phyloP scores from a whole-genome alignment of 2,797 vertebrate genomes.

The Notolepis coatsorum region DNA sequence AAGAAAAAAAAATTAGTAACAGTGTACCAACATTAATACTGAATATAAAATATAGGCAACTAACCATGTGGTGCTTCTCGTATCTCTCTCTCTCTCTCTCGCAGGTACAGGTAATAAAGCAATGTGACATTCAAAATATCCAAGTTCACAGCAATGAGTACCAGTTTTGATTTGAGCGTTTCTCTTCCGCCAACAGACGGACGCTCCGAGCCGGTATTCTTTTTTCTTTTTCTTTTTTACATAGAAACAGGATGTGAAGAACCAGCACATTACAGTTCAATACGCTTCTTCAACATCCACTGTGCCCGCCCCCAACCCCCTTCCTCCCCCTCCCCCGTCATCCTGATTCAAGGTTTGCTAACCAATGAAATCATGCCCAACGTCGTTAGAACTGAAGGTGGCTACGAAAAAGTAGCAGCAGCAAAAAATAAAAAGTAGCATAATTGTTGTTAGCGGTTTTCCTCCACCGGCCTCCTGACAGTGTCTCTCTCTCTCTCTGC shows the following conservation, averaged over 20 bases:
- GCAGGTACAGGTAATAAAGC: constrained; percentile 86
- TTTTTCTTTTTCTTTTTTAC: no score
- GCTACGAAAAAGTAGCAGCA: constrained; percentile 87
- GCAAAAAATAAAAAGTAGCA: constrained; percentile 79
- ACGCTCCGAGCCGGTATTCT: constrained; percentile 73
- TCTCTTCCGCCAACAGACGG: constrained; percentile 66
- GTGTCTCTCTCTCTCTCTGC: constrained; percentile 33
- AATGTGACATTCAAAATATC: constrained; percentile 94
- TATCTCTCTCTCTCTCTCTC: constrained; percentile 81
- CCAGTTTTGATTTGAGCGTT: constrained; percentile 72
- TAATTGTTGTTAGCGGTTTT: constrained; percentile 73
- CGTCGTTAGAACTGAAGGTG: constrained; percentile 70
- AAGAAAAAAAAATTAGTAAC: constrained; percentile 90
- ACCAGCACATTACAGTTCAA: constrained; percentile 39
- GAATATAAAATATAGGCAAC: constrained; percentile 98
- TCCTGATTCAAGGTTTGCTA: constrained; percentile 59
- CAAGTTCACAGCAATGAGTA: constrained; percentile 87
- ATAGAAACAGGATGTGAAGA: constrained; percentile 59
- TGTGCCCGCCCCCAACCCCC: constrained; percentile 24
- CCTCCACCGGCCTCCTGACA: constrained; percentile 48
- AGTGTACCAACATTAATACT: constrained; percentile 99
- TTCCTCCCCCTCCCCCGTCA: neutral
- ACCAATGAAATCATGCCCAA: constrained; percentile 71
- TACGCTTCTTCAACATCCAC: constrained; percentile 46
- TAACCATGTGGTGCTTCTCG: constrained; percentile 87